Evolutionary conservation across 2,888 invertebrate genomes (phyloP).

Genomic region (Dyspetes luteomarginatus): DNA sequence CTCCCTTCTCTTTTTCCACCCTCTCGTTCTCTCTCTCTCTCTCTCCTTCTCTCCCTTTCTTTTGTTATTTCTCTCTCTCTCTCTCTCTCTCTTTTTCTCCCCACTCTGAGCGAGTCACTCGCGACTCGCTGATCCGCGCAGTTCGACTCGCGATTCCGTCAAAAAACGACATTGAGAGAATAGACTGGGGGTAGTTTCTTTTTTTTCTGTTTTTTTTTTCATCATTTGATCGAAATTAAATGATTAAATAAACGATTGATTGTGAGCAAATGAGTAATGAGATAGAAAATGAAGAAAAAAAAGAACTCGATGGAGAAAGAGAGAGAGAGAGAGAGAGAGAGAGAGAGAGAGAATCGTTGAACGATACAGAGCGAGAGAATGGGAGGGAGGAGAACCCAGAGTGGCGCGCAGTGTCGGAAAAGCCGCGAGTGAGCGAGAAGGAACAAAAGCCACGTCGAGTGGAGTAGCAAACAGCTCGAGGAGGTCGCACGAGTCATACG

Average conservation of each 20-base stretch:
- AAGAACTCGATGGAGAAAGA: background rate
- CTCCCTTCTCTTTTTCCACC: slow-evolving; percentile 20
- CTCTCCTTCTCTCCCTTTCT: background rate
- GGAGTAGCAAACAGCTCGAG: slow-evolving; percentile 60
- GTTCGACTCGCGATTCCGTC: slow-evolving; percentile 12
- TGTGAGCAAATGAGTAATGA: background rate
- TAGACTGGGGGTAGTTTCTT: no score
- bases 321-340: slow-evolving; percentile 2
- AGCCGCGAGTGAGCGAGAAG: slow-evolving; percentile 56
- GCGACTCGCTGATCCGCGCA: slow-evolving; percentile 40
- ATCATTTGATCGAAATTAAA: slow-evolving; percentile 2
- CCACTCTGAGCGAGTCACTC: slow-evolving; percentile 56
- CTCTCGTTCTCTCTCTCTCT: background rate
- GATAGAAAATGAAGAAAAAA: background rate
- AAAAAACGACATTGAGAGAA: slow-evolving; percentile 27
- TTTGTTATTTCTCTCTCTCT: background rate
- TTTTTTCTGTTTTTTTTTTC: no score
- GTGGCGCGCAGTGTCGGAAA: slow-evolving; percentile 52
- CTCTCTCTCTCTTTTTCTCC: slow-evolving; percentile 7
- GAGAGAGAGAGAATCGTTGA: no score
- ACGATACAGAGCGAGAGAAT: background rate
- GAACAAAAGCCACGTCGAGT: slow-evolving; percentile 57
- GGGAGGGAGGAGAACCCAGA: slow-evolving; percentile 49
- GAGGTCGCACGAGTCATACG: slow-evolving; percentile 66
- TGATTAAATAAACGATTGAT: background rate